Evolutionary conservation across 2,888 invertebrate genomes (phyloP).

Genomic region (Nomada flava): DNA sequence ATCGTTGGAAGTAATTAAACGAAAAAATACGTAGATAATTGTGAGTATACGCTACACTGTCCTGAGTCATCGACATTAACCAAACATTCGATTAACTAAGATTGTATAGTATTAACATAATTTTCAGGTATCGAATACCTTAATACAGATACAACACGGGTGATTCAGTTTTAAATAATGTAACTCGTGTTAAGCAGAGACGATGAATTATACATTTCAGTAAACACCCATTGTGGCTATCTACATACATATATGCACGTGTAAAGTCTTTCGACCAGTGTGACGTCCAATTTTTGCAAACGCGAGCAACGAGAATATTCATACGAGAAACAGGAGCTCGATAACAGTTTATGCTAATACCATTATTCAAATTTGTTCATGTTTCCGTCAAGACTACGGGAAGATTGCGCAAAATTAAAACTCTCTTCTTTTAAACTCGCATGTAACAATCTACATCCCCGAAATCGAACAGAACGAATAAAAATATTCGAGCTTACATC

Average conservation of each 20-base stretch:
- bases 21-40: not conserved
- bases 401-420: not conserved
- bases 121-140: too few relatives aligned
- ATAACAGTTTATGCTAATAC: too few relatives aligned
- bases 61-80: conserved; percentile 6
- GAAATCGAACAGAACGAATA: not conserved
- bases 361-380: too few relatives aligned
- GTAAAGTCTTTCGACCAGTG: too few relatives aligned
- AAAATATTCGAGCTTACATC: not conserved
- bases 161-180: not conserved
- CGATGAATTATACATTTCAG: too few relatives aligned
- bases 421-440: not conserved
- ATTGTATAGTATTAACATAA: not conserved
- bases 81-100: too few relatives aligned
- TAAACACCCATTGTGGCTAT: too few relatives aligned
- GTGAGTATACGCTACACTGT: conserved; percentile 1
- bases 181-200: not conserved
- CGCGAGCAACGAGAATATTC: too few relatives aligned
- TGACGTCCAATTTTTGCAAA: too few relatives aligned
- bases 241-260: not conserved
- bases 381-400: too few relatives aligned
- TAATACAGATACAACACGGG: not conserved
- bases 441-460: not conserved
- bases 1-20: not conserved
- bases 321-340: too few relatives aligned